Evolutionary conservation across 2,888 invertebrate species (phyloP).

Genomic region (Hyppa rectilinea): DNA sequence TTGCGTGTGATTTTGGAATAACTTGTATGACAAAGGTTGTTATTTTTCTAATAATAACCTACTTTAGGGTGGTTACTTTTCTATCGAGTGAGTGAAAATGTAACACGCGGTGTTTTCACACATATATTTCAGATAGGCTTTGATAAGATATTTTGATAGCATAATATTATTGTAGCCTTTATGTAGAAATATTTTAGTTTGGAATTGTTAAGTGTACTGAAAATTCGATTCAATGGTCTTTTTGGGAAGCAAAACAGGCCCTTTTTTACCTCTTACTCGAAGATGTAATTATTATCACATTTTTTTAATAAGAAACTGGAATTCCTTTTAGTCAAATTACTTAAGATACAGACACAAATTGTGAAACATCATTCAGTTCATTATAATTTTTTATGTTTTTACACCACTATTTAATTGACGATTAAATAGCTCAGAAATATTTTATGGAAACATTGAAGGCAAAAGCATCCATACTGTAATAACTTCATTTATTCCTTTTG

Average conservation of each 20-base stretch:
- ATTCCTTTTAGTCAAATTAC: constrained; percentile 43
- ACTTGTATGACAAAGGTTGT: not conserved
- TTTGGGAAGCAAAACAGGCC: constrained; percentile 49
- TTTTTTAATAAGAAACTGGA: constrained; percentile 56
- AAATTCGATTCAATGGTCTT: not conserved
- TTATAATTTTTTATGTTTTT: constrained; percentile 21
- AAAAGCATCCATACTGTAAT: constrained; percentile 39
- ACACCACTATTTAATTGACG: constrained; percentile 49
- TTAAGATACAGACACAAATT: constrained; percentile 47
- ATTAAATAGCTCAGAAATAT: constrained; percentile 39
- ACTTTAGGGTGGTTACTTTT: constrained; percentile 20
- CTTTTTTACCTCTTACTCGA: constrained; percentile 52
- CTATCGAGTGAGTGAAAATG: constrained; percentile 34
- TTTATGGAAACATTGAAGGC: constrained; percentile 38
- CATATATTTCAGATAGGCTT: constrained; percentile 25
- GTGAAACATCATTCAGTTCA: constrained; percentile 29
- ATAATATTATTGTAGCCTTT: constrained; percentile 5
- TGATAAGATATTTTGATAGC: constrained; percentile 34
- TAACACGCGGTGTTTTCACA: constrained; percentile 43
- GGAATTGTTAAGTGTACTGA: not conserved
- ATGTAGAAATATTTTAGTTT: not conserved
- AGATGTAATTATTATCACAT: constrained; percentile 66
- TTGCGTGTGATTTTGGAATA: not conserved
- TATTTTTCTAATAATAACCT: constrained; percentile 5
- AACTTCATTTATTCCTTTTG: constrained; percentile 13